Percentiles rank a stretch among this genome's conserved stretches.
phyloP scores from a whole-genome alignment of 2,113 vertebrate species.

The Nannospalax galili region DNA sequence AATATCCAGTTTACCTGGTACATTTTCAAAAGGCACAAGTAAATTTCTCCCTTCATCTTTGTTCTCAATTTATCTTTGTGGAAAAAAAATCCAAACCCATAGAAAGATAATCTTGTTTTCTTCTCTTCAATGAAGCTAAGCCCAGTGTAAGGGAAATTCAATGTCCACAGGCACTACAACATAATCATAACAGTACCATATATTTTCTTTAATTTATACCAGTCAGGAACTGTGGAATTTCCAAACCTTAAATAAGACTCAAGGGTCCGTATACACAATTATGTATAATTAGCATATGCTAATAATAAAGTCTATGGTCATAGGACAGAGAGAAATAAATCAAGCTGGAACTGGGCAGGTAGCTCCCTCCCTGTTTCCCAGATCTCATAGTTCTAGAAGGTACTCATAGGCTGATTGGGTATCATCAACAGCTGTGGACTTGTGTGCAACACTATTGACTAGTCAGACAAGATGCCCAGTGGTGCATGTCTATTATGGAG shows the following conservation, averaged over 20 bases:
- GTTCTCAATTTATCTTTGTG: not conserved
- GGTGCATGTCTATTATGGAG: not conserved
- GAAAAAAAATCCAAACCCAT: not conserved
- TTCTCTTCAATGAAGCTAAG: constrained; percentile 25
- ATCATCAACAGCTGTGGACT: not conserved
- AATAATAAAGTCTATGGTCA: not conserved
- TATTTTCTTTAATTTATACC: constrained; percentile 35
- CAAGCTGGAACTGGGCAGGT: not conserved
- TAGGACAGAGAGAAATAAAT: not conserved
- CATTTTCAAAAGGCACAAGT: not conserved
- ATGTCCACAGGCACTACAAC: not conserved
- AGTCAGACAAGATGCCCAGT: not conserved
- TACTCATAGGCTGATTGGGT: not conserved
- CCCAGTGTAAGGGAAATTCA: constrained; percentile 13
- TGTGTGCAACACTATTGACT: no score
- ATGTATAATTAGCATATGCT: not conserved
- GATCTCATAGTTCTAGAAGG: not conserved
- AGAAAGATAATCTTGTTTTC: constrained; percentile 12
- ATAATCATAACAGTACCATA: not conserved
- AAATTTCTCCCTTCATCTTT: not conserved
- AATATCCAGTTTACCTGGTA: not conserved
- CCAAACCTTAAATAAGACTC: constrained; percentile 9
- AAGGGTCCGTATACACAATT: not conserved
- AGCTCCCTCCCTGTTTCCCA: not conserved
- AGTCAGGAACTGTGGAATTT: constrained; percentile 9